Evolutionary conservation across 1,140 invertebrate genomes (phyloP), one percentile per base, ranked within the genome.

Genomic region (Bombus superbus): DNA sequence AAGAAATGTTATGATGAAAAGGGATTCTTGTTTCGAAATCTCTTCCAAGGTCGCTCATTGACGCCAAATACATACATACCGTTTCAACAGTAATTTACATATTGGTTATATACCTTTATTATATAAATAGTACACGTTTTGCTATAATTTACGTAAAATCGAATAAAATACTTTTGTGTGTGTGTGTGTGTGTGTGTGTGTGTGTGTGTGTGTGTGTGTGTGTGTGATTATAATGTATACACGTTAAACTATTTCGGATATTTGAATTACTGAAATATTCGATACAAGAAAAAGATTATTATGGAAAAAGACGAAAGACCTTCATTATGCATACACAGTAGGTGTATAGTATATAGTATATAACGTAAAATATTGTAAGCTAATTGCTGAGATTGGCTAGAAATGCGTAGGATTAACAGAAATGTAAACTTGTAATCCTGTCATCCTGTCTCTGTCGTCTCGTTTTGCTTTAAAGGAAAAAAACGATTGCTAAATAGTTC

Each of bases 371-470:
- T 62, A 44, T 38, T 71, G 28, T 53, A 85, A 62, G 44, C 18
- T 72, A 25, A 80, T 72, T 79, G 68, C 83, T 85, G 53, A 85
- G 66, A 15, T n/a, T 73, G 44, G 28, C 83, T 85, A 72, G 69
- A 85, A 80, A 85, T 80, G 57, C 83, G 77, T 85, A 53, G 68
- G 40, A 85, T 72, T 80, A 64, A 85, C 83, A 85, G 83, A 80
- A 85, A 85, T 73, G 28, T 73, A 85, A 85, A 57, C 68, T 59
- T 62, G 3, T 79, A 53, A 53, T 53, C 18, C 18, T 53, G 47
- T 53, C 47, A 64, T 72, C 5, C 53, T 62, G 32, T 79, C 28
- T 79, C 42, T 53, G 35, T 72, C 40, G 42, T 62, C 32, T 80
- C 83, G 44, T 80, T 80, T 85, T 85, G 62, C 66, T 62, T 84